Percentiles rank a stretch among this genome's conserved stretches.
Evolutionary conservation across 2,888 invertebrate species (phyloP).

Genomic region (Zygothrica quintamaculata): DNA sequence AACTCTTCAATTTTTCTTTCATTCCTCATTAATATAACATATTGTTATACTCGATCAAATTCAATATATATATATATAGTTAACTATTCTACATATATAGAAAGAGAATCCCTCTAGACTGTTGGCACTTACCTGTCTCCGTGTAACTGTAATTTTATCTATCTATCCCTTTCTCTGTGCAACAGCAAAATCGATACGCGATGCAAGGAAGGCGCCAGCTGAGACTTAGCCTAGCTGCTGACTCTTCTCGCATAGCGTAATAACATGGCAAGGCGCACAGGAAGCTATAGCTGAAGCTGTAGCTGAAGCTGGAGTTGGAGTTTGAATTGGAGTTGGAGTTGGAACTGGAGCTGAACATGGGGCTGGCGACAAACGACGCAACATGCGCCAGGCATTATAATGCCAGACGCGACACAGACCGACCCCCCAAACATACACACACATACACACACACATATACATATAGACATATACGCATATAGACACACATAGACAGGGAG

Average conservation of each 20-base stretch:
- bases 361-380: conserved; percentile 56
- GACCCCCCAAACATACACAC: conserved; percentile 31
- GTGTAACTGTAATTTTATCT: neutral
- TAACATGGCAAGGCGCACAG: conserved; percentile 75
- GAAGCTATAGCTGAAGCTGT: conserved; percentile 46
- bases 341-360: conserved; percentile 39
- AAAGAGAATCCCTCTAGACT: too few species aligned
- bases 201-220: conserved; percentile 46
- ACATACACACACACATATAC: conserved; percentile 2
- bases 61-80: conserved; percentile 56
- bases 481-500: conserved; percentile 4
- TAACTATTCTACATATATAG: too few species aligned
- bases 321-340: conserved; percentile 6
- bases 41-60: conserved; percentile 51
- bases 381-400: conserved; percentile 67
- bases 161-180: conserved; percentile 9
- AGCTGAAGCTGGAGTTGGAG: conserved; percentile 16
- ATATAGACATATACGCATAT: neutral
- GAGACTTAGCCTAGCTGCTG: conserved; percentile 13
- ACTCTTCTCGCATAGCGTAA: conserved; percentile 61
- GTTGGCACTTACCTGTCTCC: conserved; percentile 33
- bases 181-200: conserved; percentile 70
- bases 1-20: neutral
- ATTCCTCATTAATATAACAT: conserved; percentile 57
- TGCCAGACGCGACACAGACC: conserved; percentile 76